Conservation (phyloP, 2,888 invertebrate genomes). For the Macrosiphum euphorbiae region DNA sequence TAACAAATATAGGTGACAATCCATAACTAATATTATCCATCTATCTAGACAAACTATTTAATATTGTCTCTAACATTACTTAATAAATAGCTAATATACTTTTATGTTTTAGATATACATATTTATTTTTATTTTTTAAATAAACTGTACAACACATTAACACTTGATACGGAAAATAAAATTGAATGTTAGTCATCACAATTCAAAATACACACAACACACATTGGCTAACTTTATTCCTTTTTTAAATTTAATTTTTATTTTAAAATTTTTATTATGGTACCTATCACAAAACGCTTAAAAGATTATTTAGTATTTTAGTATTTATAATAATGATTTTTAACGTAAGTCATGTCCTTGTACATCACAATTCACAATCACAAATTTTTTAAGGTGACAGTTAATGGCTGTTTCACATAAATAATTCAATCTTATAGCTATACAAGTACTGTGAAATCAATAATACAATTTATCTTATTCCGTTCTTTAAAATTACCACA, state of each 20-base stretch:
- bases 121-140: neutral
- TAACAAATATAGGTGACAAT: neutral
- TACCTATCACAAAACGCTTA: no score
- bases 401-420: neutral
- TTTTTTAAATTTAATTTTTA: no score
- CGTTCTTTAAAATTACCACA: neutral
- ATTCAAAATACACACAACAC: no score
- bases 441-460: neutral
- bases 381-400: neutral
- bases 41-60: neutral
- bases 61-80: neutral
- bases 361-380: neutral
- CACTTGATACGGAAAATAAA: neutral
- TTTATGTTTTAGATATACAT: neutral
- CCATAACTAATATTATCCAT: neutral
- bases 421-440: neutral
- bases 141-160: neutral
- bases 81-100: neutral
- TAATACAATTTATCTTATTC: neutral
- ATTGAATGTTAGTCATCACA: neutral
- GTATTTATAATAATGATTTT: no score
- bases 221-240: no score
- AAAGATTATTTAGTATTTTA: no score
- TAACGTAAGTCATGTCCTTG: no score
- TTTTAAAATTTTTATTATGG: no score